Base-by-base conservation (phyloP, 2,113 vertebrate species). In the Spea multiplicata region DNA sequence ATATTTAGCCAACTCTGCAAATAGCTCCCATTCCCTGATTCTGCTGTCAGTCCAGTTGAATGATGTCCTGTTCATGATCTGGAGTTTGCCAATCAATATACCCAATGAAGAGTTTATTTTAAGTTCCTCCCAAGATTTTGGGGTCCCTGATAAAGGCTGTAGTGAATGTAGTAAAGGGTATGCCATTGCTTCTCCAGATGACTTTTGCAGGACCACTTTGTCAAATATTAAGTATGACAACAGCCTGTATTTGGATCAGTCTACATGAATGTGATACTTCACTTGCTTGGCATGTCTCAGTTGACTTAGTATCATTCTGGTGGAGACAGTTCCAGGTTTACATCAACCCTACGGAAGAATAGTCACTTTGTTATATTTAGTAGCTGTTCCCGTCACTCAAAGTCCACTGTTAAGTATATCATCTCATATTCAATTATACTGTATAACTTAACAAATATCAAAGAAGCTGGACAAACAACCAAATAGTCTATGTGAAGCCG, bases 21-120 rank as follows among this genome's bases (percentile, higher is more conserved):
- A 89, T 4, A 79, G 83, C 78, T 88, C 83, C 88, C 88, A 88
- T 81, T 89, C 88, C 8, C 83, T 59, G 44, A 89, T 84, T 65
- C 59, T 57, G 47, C 83, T 85, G 73, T 86, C 83, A 47, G 88
- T 86, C 85, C 86, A 88, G 68, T 84, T 89, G 84, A 87, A 86
- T 44, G 47, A 30, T 8, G 81, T 86, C 68, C 82, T 83, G 72
- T 87, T 89, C 44, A 45, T 75, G 53, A 66, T 0, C 0, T 81
- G 83, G 81, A 86, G 85, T 66, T 59, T 12, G 53, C 85, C 74
- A 80, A 84, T 65, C 76, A 86, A 71, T 4, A 76, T 81, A 62
- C 65, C 68, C 76, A 85, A 69, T 16, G 84, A 86, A 55, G 82
- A 82, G 44, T 86, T 83, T 57, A 5, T 73, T 44, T 66, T 79